Conservation (phyloP, 1,140 invertebrate genomes). For the Drosophila teissieri region DNA sequence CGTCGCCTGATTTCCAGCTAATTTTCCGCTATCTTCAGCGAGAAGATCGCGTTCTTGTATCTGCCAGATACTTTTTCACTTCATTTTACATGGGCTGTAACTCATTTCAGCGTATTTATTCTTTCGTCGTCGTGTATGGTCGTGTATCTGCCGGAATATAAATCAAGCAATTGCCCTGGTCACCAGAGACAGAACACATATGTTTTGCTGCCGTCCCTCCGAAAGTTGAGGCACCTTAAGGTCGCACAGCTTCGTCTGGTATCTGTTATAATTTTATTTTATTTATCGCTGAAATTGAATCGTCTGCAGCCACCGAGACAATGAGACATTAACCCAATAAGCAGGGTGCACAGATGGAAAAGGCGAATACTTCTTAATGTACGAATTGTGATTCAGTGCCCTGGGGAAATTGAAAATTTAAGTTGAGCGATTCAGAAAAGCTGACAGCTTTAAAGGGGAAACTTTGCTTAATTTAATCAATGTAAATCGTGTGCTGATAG, state of each 20-base stretch:
- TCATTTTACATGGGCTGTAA: conserved; percentile 32
- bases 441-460: neutral
- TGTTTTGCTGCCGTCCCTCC: conserved; percentile 27
- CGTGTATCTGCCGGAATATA: conserved; percentile 56
- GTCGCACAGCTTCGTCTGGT: conserved; percentile 26
- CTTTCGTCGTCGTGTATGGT: conserved; percentile 18
- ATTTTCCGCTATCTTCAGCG: conserved; percentile 55
- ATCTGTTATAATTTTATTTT: conserved; percentile 75
- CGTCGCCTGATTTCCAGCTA: conserved; percentile 64
- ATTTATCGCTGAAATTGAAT: conserved; percentile 79
- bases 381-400: conserved; percentile 8
- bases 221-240: conserved; percentile 36
- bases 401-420: conserved; percentile 8
- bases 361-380: conserved; percentile 19
- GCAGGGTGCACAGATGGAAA: conserved; percentile 13
- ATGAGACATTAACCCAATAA: conserved; percentile 82
- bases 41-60: conserved; percentile 50
- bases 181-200: conserved; percentile 31
- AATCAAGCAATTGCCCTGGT: conserved; percentile 71
- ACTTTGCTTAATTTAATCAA: conserved; percentile 15
- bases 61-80: conserved; percentile 18
- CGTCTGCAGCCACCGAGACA: conserved; percentile 63
- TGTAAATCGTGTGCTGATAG: conserved; percentile 8
- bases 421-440: neutral
- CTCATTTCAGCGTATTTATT: conserved; percentile 42